These are phyloP conservation scores for Anguilla megastoma DNA, from an alignment of 2,797 vertebrate species.

Conservation along the genomic window DNA sequence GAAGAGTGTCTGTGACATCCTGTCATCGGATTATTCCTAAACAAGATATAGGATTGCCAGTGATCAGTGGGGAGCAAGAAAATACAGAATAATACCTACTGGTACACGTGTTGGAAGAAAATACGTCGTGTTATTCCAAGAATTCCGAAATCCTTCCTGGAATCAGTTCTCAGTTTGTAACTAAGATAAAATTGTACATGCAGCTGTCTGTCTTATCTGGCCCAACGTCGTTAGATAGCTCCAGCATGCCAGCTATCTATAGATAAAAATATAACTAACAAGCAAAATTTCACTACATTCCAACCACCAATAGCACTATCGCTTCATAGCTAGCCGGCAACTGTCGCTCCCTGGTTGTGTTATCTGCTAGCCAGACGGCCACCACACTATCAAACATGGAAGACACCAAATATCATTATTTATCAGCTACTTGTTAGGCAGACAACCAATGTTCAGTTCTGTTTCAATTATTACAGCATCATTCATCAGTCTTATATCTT, in stretches of 20 bases:
- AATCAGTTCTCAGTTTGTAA: not conserved
- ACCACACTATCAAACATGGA: not conserved
- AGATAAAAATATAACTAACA: conserved; percentile 38
- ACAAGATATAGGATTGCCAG: not conserved
- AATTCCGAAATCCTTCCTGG: not conserved
- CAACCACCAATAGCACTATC: not conserved
- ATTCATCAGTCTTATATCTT: not conserved
- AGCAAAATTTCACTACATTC: conserved; percentile 44
- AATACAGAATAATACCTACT: not conserved
- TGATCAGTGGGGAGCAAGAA: not conserved
- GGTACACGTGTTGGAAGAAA: not conserved
- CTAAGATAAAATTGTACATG: not conserved
- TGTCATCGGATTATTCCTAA: not conserved
- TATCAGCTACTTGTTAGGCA: not conserved
- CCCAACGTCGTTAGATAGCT: conserved; percentile 60
- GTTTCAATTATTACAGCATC: not conserved
- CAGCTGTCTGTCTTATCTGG: conserved; percentile 25
- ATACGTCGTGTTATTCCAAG: not conserved
- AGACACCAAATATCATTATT: not conserved
- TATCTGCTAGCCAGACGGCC: not conserved
- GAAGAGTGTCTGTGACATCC: not conserved
- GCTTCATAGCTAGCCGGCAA: not conserved
- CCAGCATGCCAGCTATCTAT: conserved; percentile 54
- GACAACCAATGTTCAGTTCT: not conserved
- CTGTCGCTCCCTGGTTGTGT: not conserved